phyloP scores from a whole-genome alignment of 2,113 vertebrate genomes.

The mouse (Mus musculus) region GRCm39 chr3:114655001-114655500 shows the following conservation, averaged over 20 bases:
- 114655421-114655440: background rate
- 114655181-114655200: background rate
- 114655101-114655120: background rate
- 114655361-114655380: background rate
- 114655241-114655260: background rate
- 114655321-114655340: background rate
- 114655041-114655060: background rate
- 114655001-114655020: background rate
- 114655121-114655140: background rate
- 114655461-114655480: background rate
- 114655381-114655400: background rate
- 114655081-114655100: background rate
- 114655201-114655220: background rate
- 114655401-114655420: background rate
- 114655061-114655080: background rate
- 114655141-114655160: background rate
- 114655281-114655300: background rate
- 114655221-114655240: background rate
- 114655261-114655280: background rate
- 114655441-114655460: background rate
- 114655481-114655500: background rate
- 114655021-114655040: conserved; percentile 25
- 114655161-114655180: background rate
- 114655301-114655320: background rate
- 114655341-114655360: background rate